Evolutionary conservation across 2,888 invertebrate species (phyloP), one percentile per base, ranked within the genome.

Genomic region (Byasa hedistus): DNA sequence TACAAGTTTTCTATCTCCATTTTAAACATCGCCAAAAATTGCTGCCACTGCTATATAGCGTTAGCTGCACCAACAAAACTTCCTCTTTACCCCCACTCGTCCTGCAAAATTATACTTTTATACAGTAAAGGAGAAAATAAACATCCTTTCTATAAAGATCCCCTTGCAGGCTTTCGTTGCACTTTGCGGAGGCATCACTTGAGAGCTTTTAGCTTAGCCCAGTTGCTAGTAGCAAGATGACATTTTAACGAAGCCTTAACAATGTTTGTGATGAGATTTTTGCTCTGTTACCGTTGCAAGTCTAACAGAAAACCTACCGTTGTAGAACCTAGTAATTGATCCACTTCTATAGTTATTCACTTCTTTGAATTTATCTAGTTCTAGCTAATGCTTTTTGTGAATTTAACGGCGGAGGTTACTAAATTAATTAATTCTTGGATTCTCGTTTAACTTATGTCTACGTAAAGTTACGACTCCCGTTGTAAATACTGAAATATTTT

Each of bases 81-180:
- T 24, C 23, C 51, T 60, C 68, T 71, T 69, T 68, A 61, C n/a
- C 19, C 27, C 52, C 22, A 59, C 54, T 63, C 44, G 22, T 67
- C 56, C 59, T 62, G 56, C 60, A 21, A 60, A 67, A 63, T 67
- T 67, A 67, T 62, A 58, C 64, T n/a, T 61, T 69, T 66, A 67
- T 68, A 65, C 68, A 70, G 69, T 70, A 69, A 69, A 71, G 65
- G 70, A 68, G 71, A 70, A 65, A 69, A 70, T 69, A 66, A 68
- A 66, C 65, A 66, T 64, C 62, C 57, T 55, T 62, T 61, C 68
- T 70, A 24, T 63, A 65, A 63, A 66, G 61, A 56, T 67, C 64
- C 68, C 58, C 61, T 61, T 63, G 66, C 64, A 68, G 66, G 65
- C 69, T 68, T 69, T 65, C 64, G 61, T 58, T 60, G 67, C 67